A percentile compares a stretch with the other conserved stretches of the same genome.
phyloP scores from a whole-genome alignment of 1,140 invertebrate species.

The Chlorops oryzae region DNA sequence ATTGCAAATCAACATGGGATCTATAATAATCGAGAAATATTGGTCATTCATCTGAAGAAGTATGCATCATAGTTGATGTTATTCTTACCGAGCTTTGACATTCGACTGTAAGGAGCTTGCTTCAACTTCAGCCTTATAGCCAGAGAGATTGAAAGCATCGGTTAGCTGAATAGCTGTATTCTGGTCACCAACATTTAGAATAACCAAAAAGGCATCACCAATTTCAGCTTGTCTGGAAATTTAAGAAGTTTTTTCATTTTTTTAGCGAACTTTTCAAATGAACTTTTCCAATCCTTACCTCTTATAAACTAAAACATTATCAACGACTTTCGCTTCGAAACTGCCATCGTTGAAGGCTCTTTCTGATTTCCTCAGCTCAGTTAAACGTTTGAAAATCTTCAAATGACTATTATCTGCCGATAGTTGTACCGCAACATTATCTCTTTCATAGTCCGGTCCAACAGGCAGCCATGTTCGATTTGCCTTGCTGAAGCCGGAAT shows the following conservation, averaged over 20 bases:
- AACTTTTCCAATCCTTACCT: constrained; percentile 28
- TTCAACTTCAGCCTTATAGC: constrained; percentile 53
- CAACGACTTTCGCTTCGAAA: constrained; percentile 1
- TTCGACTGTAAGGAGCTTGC: constrained; percentile 49
- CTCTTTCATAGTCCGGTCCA: constrained; percentile 48
- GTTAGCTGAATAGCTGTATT: constrained; percentile 1
- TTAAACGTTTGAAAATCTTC: constrained; percentile 19
- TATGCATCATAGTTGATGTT: too few relatives aligned
- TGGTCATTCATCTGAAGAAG: too few relatives aligned
- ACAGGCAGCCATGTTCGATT: constrained; percentile 62
- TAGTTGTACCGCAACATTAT: constrained; percentile 49
- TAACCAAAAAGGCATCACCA: constrained; percentile 4
- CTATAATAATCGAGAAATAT: too few relatives aligned
- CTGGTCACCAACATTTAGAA: constrained; percentile 11
- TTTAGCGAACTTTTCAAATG: background rate
- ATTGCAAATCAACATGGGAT: too few relatives aligned
- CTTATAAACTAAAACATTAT: constrained; percentile 22
- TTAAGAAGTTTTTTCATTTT: background rate
- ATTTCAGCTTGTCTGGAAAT: background rate
- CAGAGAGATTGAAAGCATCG: background rate
- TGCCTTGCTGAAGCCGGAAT: constrained; percentile 55
- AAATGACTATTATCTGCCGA: constrained; percentile 16
- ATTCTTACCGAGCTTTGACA: constrained; percentile 46
- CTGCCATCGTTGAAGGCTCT: constrained; percentile 16
- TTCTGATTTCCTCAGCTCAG: constrained; percentile 8